Base-by-base conservation (phyloP, 2,113 vertebrate genomes). In the Empidonax traillii region DNA sequence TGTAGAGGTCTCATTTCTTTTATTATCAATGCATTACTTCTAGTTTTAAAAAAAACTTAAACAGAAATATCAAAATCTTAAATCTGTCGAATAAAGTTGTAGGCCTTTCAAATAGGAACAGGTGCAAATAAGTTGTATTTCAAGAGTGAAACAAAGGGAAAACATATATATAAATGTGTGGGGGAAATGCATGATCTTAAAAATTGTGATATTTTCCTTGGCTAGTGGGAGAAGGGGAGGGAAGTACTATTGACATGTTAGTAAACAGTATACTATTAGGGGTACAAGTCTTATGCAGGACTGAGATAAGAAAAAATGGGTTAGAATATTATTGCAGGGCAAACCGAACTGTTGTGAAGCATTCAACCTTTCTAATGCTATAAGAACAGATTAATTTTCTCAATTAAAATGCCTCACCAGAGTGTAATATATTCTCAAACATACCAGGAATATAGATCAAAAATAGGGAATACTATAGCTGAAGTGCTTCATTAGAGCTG, bases 271-370 rank as follows among this genome's bases (percentile, higher is more conserved):
- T 94, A 37, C 67, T 93, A 43, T 91, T 91, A 95, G 85, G 75
- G 80, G 52, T 95, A 58, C 51, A 96, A 96, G 82, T 63, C 75
- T 95, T 89, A 95, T 96, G 91, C 78, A 90, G 87, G 90, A 61
- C 30, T 69, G 89, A 97, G 97, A 98, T 97, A 97, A 98, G 93
- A 90, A 97, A 96, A 96, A 96, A 94, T 58, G 62, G 74, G 93
- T 97, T 97, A 84, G 46, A 97, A 95, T 97, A 83, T 96, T 96
- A 96, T 97, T 94, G 8, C 67, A 91, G 81, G 47, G 89, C 90
- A 97, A 96, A 96, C 58, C 67, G 76, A 96, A 92, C 56, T 88
- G 77, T 92, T 96, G 49, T 75, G 78, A 96, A 76, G 71, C 71
- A 76, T 93, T 97, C 96, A 95, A 93, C 93, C 92, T 97, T 97